Evolutionary conservation across 30 jellyfish, hydroid and myxozoan genomes (phyloP).

Genomic region (Chrysaora quinquecirrha): DNA sequence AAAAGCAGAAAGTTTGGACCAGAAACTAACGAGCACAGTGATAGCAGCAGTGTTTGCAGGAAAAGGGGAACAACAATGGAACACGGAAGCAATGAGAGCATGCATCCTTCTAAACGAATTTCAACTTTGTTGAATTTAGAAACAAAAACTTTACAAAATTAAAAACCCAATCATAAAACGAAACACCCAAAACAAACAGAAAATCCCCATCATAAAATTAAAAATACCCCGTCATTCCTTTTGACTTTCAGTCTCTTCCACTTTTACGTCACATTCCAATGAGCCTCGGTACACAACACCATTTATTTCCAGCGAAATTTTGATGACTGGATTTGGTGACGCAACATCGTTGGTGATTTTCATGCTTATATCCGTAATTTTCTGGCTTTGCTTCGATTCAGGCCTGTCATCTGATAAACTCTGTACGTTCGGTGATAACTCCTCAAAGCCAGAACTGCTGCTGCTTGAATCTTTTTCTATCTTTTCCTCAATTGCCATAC

Average conservation of each 20-base stretch:
- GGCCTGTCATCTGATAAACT: constrained; percentile 63
- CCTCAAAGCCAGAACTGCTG: constrained; percentile 74
- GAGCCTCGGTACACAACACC: constrained; percentile 85
- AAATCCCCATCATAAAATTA: too few relatives aligned
- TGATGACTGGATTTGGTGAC: constrained; percentile 22
- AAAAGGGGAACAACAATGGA: too few relatives aligned
- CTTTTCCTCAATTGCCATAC: constrained; percentile 59
- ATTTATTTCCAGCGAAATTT: constrained; percentile 77
- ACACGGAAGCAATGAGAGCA: too few relatives aligned
- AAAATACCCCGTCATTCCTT: background rate
- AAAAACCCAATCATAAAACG: too few relatives aligned
- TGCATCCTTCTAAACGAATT: too few relatives aligned
- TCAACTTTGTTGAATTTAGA: too few relatives aligned
- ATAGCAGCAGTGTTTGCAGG: too few relatives aligned
- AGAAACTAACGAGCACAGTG: too few relatives aligned
- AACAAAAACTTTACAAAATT: too few relatives aligned
- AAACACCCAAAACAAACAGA: too few relatives aligned
- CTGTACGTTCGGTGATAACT: constrained; percentile 64
- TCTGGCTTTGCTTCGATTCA: constrained; percentile 48
- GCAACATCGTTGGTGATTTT: constrained; percentile 36
- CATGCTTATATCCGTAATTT: constrained; percentile 59
- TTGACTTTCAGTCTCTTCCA: background rate
- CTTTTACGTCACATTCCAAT: constrained; percentile 15
- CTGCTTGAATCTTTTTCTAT: constrained; percentile 58
- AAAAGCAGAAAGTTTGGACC: too few relatives aligned